Conservation (phyloP, 2,888 invertebrate genomes). For the Nephrocerus scutellatus region DNA sequence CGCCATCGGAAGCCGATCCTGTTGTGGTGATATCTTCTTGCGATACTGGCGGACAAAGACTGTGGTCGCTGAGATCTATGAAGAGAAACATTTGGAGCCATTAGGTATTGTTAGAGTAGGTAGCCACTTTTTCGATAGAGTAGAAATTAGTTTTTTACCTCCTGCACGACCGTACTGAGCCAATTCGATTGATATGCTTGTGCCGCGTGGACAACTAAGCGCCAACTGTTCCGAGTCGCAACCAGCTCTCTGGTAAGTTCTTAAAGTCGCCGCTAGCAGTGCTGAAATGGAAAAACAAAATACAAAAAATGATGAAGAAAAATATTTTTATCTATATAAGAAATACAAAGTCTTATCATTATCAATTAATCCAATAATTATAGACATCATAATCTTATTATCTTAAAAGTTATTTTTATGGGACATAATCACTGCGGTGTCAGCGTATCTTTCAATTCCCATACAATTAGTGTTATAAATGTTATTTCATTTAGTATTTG, state of each 20-base stretch:
- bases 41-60: conserved; percentile 43
- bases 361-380: no score
- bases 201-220: conserved; percentile 82
- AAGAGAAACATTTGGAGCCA: conserved; percentile 19
- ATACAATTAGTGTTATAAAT: no score
- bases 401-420: no score
- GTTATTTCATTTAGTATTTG: no score
- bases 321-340: no score
- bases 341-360: no score
- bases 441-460: no score
- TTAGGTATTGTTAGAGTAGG: conserved; percentile 2
- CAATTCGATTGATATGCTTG: conserved; percentile 82
- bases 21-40: conserved; percentile 40
- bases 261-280: conserved; percentile 79
- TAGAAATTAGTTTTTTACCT: conserved; percentile 38
- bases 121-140: no score
- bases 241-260: conserved; percentile 84
- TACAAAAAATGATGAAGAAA: no score
- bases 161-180: conserved; percentile 76
- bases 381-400: no score
- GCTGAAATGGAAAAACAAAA: conserved; percentile 56
- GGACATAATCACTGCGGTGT: no score
- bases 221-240: conserved; percentile 87
- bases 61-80: conserved; percentile 45
- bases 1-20: conserved; percentile 35